phyloP scores from a whole-genome alignment of 1,140 invertebrate species.

The Hormaphis cornu region DNA sequence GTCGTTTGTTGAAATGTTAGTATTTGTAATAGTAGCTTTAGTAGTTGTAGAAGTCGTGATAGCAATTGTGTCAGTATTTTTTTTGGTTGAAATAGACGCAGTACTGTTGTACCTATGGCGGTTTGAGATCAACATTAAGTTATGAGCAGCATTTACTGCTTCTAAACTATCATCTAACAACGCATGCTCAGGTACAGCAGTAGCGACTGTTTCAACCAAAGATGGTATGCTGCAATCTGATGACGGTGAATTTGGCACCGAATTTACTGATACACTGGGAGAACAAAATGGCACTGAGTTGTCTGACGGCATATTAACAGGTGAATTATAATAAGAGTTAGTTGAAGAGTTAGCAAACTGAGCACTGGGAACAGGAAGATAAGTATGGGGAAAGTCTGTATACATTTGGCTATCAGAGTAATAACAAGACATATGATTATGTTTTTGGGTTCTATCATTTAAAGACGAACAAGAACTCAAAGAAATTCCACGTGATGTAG shows the following conservation, averaged over 20 bases:
- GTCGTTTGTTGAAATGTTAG: background rate
- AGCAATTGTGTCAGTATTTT: background rate
- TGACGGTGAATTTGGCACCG: conserved; percentile 10
- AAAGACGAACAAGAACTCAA: background rate
- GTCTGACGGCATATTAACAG: conserved; percentile 9
- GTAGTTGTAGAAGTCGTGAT: background rate
- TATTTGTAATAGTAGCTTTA: background rate
- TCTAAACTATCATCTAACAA: conserved; percentile 28
- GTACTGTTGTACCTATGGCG: conserved; percentile 27
- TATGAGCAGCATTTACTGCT: conserved; percentile 27
- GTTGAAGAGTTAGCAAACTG: conserved; percentile 6
- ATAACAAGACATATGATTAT: background rate
- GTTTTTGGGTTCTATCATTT: background rate
- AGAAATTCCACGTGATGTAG: background rate
- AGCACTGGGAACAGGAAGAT: conserved; percentile 20
- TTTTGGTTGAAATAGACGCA: background rate
- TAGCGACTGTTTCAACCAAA: background rate
- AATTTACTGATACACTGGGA: background rate
- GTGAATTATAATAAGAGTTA: conserved; percentile 2
- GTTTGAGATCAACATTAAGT: conserved; percentile 27
- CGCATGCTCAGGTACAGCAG: conserved; percentile 18
- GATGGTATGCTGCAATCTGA: conserved; percentile 24
- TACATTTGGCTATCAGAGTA: conserved; percentile 6
- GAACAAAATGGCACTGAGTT: conserved; percentile 27
- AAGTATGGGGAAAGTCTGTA: conserved; percentile 3